These are phyloP conservation scores for Erithacus rubecula DNA, from an alignment of 2,797 vertebrate genomes.

Conservation along the genomic window DNA sequence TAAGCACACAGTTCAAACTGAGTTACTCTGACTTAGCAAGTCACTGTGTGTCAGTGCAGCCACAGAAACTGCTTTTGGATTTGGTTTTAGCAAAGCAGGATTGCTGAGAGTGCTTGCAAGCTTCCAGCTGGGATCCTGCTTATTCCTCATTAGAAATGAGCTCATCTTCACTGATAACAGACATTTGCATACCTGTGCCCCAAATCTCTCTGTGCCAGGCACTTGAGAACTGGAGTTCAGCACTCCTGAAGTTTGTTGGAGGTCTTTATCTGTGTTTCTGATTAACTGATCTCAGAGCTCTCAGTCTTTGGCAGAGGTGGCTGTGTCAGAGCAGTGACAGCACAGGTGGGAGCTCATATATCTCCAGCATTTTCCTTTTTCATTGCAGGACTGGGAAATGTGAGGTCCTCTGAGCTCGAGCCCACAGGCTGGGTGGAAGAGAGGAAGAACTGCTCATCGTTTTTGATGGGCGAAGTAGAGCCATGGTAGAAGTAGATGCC, in stretches of 20 bases:
- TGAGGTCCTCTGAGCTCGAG: fast-evolving
- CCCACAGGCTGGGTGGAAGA: background rate
- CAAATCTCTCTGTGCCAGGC: background rate
- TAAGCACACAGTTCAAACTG: background rate
- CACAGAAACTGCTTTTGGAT: background rate
- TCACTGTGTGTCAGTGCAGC: background rate
- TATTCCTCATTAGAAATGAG: background rate
- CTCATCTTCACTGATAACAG: background rate
- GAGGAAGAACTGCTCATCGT: background rate
- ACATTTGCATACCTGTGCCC: background rate
- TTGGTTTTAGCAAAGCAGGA: background rate
- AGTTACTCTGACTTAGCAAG: background rate
- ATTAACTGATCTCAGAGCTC: background rate
- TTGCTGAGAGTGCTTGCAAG: background rate
- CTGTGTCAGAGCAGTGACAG: background rate
- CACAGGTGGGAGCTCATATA: fast-evolving
- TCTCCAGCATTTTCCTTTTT: background rate
- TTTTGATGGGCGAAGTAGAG: background rate
- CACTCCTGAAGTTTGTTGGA: background rate
- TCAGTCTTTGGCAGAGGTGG: background rate
- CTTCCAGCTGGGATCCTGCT: background rate
- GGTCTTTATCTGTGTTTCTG: background rate
- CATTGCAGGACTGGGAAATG: background rate
- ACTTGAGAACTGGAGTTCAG: background rate
- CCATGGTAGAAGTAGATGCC: background rate